A percentile compares a stretch with the other conserved stretches of the same genome.
Evolutionary conservation across 2,113 vertebrate genomes (phyloP).

Genomic region (Pseudorhombus dupliciocellatus): DNA sequence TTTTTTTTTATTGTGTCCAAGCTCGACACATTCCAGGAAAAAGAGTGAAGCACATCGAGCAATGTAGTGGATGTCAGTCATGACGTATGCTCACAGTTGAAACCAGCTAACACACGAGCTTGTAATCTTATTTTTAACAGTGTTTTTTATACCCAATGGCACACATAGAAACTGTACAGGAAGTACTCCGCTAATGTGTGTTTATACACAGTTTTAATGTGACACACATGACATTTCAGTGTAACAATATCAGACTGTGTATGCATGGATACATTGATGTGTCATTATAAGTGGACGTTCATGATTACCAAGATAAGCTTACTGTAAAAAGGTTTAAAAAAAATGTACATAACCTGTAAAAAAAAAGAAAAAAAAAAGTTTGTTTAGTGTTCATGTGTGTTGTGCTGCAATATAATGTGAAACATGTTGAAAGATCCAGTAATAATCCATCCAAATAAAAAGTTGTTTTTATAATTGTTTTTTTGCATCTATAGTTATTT

Average conservation of each 20-base stretch:
- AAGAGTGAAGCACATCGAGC: slow-evolving; percentile 46
- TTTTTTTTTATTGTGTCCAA: slow-evolving; percentile 38
- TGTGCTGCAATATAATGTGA: slow-evolving; percentile 45
- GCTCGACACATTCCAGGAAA: slow-evolving; percentile 63
- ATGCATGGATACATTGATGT: slow-evolving; percentile 53
- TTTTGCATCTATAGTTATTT: not conserved
- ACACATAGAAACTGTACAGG: slow-evolving; percentile 1
- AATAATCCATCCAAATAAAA: slow-evolving; percentile 48
- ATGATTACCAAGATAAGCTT: slow-evolving; percentile 62
- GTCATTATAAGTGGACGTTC: slow-evolving; percentile 42
- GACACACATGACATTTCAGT: slow-evolving; percentile 33
- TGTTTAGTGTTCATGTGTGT: slow-evolving; percentile 56
- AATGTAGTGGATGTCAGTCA: slow-evolving; percentile 15
- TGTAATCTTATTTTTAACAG: slow-evolving; percentile 30
- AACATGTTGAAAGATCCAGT: slow-evolving; percentile 20
- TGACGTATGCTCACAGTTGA: slow-evolving; percentile 40
- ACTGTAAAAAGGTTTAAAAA: slow-evolving; percentile 46
- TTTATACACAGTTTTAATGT: slow-evolving; percentile 20
- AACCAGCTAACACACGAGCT: slow-evolving; percentile 47
- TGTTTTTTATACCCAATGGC: slow-evolving; percentile 48
- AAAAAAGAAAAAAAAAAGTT: slow-evolving; percentile 30
- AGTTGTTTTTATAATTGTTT: slow-evolving; percentile 15
- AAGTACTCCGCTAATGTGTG: slow-evolving; percentile 42
- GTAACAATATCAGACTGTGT: slow-evolving; percentile 42
- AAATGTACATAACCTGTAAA: slow-evolving; percentile 67